Conservation (phyloP, 1,140 invertebrate genomes). For the Drosophila sulfurigaster region DNA sequence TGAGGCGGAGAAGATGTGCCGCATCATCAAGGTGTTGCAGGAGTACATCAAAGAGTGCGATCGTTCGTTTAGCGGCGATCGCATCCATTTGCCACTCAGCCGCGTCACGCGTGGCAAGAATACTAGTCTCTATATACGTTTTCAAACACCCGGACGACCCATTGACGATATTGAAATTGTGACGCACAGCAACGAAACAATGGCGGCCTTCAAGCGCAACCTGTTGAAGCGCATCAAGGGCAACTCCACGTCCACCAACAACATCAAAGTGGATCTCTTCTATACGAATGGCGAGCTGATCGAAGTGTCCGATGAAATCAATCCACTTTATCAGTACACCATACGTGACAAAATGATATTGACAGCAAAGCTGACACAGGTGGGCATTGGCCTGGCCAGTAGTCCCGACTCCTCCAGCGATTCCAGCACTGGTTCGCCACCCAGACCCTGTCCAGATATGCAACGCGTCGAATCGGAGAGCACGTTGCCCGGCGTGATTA, state of each 20-base stretch:
- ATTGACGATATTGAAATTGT: conserved; percentile 96
- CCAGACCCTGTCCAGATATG: conserved; percentile 91
- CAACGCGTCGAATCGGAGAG: conserved; percentile 91
- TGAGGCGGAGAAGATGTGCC: conserved; percentile 95
- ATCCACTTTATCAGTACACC: conserved; percentile 94
- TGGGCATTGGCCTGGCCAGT: conserved; percentile 92
- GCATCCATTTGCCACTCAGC: conserved; percentile 89
- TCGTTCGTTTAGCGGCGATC: conserved; percentile 94
- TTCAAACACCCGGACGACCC: conserved; percentile 95
- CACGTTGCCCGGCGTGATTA: conserved; percentile 95
- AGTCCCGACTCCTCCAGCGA: conserved; percentile 89
- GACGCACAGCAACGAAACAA: conserved; percentile 97
- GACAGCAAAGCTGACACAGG: conserved; percentile 93
- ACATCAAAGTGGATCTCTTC: conserved; percentile 95
- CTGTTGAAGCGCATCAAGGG: conserved; percentile 91
- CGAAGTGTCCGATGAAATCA: conserved; percentile 94
- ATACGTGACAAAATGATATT: conserved; percentile 97
- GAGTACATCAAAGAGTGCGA: conserved; percentile 99
- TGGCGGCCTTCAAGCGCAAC: conserved; percentile 86
- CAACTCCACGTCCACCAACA: conserved; percentile 87
- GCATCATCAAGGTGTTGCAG: conserved; percentile 96
- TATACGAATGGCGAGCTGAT: conserved; percentile 93
- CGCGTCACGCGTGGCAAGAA: conserved; percentile 95
- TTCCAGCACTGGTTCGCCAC: conserved; percentile 89
- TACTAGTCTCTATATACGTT: conserved; percentile 93